Percentiles rank a stretch among this genome's conserved stretches.
phyloP scores from a whole-genome alignment of 2,797 vertebrate species.

The Lepilemur ruficaudatus region DNA sequence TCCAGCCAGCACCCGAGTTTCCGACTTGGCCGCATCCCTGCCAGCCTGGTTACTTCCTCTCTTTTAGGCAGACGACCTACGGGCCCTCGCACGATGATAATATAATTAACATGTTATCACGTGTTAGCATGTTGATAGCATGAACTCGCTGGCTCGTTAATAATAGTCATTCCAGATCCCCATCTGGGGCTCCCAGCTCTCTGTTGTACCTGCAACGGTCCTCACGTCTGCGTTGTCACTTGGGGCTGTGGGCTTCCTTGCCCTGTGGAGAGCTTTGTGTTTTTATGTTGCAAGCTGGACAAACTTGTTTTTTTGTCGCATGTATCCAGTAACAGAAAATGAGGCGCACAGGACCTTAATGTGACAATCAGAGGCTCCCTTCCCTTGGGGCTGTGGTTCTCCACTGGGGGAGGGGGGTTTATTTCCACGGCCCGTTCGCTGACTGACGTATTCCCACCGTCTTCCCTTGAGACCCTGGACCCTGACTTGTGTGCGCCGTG shows the following conservation, averaged over 20 bases:
- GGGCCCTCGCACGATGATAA: not conserved
- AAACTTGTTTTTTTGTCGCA: too few species aligned
- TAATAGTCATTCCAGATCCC: not conserved
- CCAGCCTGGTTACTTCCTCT: not conserved
- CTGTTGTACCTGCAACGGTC: not conserved
- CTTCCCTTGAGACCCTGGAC: not conserved
- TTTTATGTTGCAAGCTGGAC: not conserved
- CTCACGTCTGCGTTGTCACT: not conserved
- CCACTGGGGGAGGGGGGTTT: too few species aligned
- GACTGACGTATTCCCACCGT: not conserved
- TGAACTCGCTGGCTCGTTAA: fast-evolving
- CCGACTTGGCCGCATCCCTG: not conserved
- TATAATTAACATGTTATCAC: not conserved
- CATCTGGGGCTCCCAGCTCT: not conserved
- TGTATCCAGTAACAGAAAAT: not conserved
- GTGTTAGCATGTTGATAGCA: not conserved
- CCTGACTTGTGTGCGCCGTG: not conserved
- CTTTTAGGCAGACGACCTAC: not conserved
- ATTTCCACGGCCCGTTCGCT: too few species aligned
- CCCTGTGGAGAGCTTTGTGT: not conserved
- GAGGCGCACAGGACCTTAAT: not conserved
- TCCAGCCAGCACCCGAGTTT: not conserved
- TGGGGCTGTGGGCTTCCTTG: not conserved
- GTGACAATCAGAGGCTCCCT: not conserved
- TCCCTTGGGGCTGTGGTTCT: too few species aligned